A percentile compares a stretch with the other conserved stretches of the same genome.
phyloP scores from a whole-genome alignment of 2,888 invertebrate genomes.

The Microplitis deprimator region DNA sequence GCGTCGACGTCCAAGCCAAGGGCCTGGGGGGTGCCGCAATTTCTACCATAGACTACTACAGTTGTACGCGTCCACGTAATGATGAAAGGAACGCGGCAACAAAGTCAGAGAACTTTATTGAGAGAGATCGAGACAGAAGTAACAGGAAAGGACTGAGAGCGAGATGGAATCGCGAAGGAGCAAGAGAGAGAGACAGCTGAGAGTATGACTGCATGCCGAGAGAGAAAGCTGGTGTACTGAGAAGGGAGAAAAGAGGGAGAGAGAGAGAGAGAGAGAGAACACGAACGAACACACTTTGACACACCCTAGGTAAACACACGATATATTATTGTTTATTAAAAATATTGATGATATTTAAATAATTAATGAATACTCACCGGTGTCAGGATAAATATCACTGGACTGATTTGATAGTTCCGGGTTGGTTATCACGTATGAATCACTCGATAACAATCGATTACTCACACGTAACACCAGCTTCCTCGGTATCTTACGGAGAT shows the following conservation, averaged over 20 bases:
- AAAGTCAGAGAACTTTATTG: slow-evolving; percentile 1
- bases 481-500: slow-evolving; percentile 48
- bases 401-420: background rate
- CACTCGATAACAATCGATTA: slow-evolving; percentile 42
- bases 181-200: background rate
- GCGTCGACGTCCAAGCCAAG: slow-evolving; percentile 43
- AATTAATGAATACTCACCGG: slow-evolving; percentile 44
- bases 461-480: slow-evolving; percentile 52
- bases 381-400: slow-evolving; percentile 42
- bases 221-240: slow-evolving; percentile 12
- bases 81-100: background rate
- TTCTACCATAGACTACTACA: slow-evolving; percentile 35
- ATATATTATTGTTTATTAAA: background rate
- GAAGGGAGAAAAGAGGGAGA: slow-evolving; percentile 17
- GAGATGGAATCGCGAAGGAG: slow-evolving; percentile 24
- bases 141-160: slow-evolving; percentile 36
- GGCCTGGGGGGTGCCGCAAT: background rate
- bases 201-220: background rate
- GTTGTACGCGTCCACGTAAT: background rate
- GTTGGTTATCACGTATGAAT: slow-evolving; percentile 45
- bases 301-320: slow-evolving; percentile 65
- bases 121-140: slow-evolving; percentile 36
- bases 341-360: background rate
- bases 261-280: slow-evolving; percentile 4
- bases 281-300: slow-evolving; percentile 56